phyloP scores from a whole-genome alignment of 2,113 vertebrate genomes.

The Neoarius graeffei region DNA sequence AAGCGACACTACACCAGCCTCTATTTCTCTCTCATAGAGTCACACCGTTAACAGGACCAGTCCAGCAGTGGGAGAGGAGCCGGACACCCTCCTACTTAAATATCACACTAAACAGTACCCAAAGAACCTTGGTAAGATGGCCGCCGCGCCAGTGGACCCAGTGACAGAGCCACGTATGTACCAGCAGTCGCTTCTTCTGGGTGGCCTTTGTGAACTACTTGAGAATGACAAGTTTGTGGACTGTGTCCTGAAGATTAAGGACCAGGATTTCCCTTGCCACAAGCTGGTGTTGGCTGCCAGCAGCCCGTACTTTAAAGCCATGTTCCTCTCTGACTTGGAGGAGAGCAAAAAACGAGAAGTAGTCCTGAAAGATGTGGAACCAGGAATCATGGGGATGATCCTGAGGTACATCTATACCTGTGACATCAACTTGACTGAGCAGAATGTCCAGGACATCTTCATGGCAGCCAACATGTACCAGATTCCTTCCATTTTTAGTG shows the following conservation, averaged over 20 bases:
- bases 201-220: conserved; percentile 90
- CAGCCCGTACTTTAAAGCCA: conserved; percentile 89
- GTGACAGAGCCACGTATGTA: conserved; percentile 88
- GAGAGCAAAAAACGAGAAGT: conserved; percentile 88
- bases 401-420: conserved; percentile 96
- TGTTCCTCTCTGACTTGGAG: conserved; percentile 87
- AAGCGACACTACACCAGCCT: conserved; percentile 43
- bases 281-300: conserved; percentile 93
- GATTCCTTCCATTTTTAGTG: conserved; percentile 96
- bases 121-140: conserved; percentile 78
- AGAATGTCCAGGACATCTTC: conserved; percentile 94
- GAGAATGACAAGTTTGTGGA: conserved; percentile 94
- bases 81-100: conserved; percentile 49
- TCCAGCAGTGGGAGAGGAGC: conserved; percentile 57
- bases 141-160: conserved; percentile 78
- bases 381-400: conserved; percentile 87
- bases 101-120: conserved; percentile 34
- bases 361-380: conserved; percentile 88
- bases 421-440: conserved; percentile 87
- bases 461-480: conserved; percentile 92
- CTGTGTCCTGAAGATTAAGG: conserved; percentile 89
- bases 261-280: conserved; percentile 92
- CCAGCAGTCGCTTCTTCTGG: conserved; percentile 96
- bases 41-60: conserved; percentile 54
- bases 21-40: conserved; percentile 46